Base-by-base conservation (phyloP, 2,888 invertebrate genomes). In the Julus scanicus region DNA sequence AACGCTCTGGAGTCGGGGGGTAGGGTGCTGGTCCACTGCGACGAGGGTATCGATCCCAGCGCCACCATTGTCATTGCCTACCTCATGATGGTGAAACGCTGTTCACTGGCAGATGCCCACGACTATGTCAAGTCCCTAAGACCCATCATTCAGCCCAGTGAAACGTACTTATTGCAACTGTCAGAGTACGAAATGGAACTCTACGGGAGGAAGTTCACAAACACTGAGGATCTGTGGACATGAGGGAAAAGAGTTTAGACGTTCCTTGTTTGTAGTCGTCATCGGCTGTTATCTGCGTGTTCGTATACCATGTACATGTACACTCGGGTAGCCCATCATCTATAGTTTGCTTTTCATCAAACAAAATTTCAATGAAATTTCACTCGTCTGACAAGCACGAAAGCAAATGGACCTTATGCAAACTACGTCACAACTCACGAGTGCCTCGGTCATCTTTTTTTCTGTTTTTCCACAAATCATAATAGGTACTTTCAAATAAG, bases 21-120 rank as follows among this genome's bases (percentile, higher is more conserved):
- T 13, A 87, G 90, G 6, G 90, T 91, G 8, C 89, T 92, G 80
- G 91, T 91, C 13, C 91, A 91, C 88, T 91, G 91, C 84, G 91
- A 91, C 84, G 90, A 91, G 83, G 91, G 91, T 15, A 89, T 90
- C 17, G 91, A 91, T 86, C 89, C 91, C 13, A 90, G 91, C 86
- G 90, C 91, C 9, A 90, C 91, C 15, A 89, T 91, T 1, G 89
- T 90, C 49, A 90, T 91, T 49, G 90, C 90, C 37, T 91, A 90
- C 83, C 88, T 91, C 40, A 91, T 91, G 91, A 88, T 89, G 83
- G 89, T 89, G 2, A 89, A 89, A 39, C 71, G 88, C n/a, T 90
- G 90, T 88, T 89, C 90, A 15, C 88, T 91, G 53, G 88, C 89
- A 20, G 91, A 91, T 88, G 90, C 91, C 11, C 90, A 89, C 87